Base-by-base conservation (phyloP, 2,888 invertebrate genomes). In the Catonia carolina region DNA sequence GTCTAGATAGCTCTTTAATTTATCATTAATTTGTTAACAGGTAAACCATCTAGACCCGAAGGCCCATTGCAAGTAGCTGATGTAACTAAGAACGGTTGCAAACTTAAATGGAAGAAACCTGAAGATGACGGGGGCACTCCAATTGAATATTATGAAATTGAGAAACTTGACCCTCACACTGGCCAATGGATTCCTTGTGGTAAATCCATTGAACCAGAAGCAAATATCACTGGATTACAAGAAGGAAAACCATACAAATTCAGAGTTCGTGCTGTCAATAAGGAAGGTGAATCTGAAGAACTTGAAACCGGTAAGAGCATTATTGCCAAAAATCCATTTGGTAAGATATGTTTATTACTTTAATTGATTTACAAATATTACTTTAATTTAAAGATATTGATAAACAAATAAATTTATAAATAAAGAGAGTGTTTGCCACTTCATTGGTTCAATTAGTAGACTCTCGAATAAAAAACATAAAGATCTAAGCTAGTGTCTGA, bases 161-260 rank as follows among this genome's bases (percentile, higher is more conserved):
- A 99, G 74, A 95, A 94, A 70, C 79, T 94, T 42, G 95, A 95
- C 74, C 91, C 92, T 14, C 81, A 87, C 53, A 90, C 92, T 45
- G 92, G 92, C 60, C 84, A 89, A 75, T 98, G 97, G 98, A 79
- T 93, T 53, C 89, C 93, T 7, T 93, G 91, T 68, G 93, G 89
- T 17, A 87, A 89, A 59, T 84, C 90, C 39, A 84, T 85, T 56
- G 90, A 89, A 67, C 88, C 90, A 22, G 90, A 90, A 75, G 87
- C 88, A 1, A 90, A 87, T 64, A 78, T 89, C 3, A 82, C 81
- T 6, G 93, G 93, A 0, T 76, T 96, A 45, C 87, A 89, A 66
- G 93, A 94, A 71, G 95, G 95, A 67, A 98, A 99, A 72, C 89
- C 93, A 1, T 99, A 99, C 75, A 94, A 97, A 77, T 99, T 99